Evolutionary conservation across 2,888 invertebrate species (phyloP), one percentile per base, ranked within the genome.

Genomic region (Microctonus aethiopoides): DNA sequence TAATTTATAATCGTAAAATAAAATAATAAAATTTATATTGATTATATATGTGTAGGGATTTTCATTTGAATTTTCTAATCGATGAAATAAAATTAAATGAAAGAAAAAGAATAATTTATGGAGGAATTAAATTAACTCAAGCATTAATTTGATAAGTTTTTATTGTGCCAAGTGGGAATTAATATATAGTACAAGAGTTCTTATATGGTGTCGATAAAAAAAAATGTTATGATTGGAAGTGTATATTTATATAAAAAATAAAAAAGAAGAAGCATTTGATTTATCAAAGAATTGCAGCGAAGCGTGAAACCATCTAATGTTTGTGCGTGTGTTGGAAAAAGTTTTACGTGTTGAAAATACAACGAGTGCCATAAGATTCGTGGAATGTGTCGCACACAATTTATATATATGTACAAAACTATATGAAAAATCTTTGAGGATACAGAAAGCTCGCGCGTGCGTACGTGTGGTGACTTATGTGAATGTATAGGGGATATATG

Each of bases 401-500:
- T 59, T n/a, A 57, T 16, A 62, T 70, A 61, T 56, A 51, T 41
- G 59, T 36, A 57, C 36, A 41, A 16, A 26, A 34, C 26, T 13
- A 32, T 56, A 11, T 32, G 34, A 62, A 54, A 70, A 66, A 56
- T 70, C 46, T 62, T 61, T 56, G 64, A 24, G 61, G 36, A 59
- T 62, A 46, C 4, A 20, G n/a, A 7, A 29, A 7, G 29, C 7
- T 5, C 4, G 7, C 7, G 29, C 29, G 7, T 7, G 29, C 16
- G 29, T 20, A 32, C 34, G 20, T 24, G 32, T 56, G 66, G 63
- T 72, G 75, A 81, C 78, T 77, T 80, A 78, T 79, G 74, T 74
- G 77, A 79, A 83, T 5, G 29, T 5, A 29, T 29, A 16, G 57
- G 26, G 77, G 80, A 80, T 81, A 82, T 82, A 82, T 81, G 80